Percentiles rank a stretch among this genome's conserved stretches.
Evolutionary conservation across 2,113 vertebrate species (phyloP).

Genomic region (Zingel zingel): DNA sequence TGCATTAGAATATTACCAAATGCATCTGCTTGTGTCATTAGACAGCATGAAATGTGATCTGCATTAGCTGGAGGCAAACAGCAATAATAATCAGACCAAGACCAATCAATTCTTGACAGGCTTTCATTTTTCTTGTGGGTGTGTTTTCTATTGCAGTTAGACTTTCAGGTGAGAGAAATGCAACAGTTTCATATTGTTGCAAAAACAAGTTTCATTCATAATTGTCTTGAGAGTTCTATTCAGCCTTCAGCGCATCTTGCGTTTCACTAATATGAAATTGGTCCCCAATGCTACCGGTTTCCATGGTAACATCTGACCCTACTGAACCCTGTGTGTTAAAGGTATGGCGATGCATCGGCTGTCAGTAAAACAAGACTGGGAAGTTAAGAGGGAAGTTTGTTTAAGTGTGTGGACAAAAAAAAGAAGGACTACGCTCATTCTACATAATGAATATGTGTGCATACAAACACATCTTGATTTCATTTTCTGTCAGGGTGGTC

Average conservation of each 20-base stretch:
- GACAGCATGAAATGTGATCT: not conserved
- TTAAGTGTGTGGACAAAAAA: not conserved
- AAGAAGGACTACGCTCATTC: not conserved
- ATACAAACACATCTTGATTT: conserved; percentile 30
- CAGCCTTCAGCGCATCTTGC: not conserved
- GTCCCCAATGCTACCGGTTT: conserved; percentile 12
- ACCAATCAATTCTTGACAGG: not conserved
- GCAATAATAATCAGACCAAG: conserved; percentile 3
- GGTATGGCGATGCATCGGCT: not conserved
- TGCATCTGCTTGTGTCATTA: conserved; percentile 9
- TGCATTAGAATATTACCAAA: conserved; percentile 3
- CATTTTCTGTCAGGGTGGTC: conserved; percentile 42
- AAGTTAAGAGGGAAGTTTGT: not conserved
- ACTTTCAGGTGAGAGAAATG: not conserved
- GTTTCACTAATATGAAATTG: not conserved
- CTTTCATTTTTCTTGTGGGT: not conserved
- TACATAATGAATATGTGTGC: not conserved
- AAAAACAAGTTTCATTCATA: not conserved
- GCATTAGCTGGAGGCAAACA: conserved; percentile 17
- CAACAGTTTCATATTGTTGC: not conserved
- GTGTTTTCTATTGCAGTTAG: not conserved
- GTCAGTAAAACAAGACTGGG: not conserved
- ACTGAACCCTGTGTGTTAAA: conserved; percentile 5
- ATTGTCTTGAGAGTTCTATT: not conserved
- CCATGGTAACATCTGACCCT: conserved; percentile 25